phyloP scores from a whole-genome alignment of 1,140 invertebrate genomes.

The Zophobas atratus region DNA sequence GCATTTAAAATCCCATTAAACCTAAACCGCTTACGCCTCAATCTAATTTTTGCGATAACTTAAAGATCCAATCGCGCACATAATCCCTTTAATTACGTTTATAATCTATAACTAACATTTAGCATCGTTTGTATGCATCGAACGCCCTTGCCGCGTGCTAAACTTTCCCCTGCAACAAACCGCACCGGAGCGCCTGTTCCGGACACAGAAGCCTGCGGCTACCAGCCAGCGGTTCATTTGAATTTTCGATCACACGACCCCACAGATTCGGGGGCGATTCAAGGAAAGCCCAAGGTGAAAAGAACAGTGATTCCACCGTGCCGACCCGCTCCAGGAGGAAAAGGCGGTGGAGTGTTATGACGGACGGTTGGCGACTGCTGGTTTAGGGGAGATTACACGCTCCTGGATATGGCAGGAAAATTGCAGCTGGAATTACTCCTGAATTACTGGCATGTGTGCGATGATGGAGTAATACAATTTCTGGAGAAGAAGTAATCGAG shows the following conservation, averaged over 20 bases:
- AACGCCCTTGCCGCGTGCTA: not conserved
- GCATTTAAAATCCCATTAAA: constrained; percentile 1
- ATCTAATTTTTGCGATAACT: constrained; percentile 30
- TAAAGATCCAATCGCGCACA: constrained; percentile 35
- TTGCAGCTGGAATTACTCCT: constrained; percentile 40
- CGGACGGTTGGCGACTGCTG: not conserved
- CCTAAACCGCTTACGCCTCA: not conserved
- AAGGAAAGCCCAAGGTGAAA: constrained; percentile 45
- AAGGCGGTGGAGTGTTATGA: constrained; percentile 1
- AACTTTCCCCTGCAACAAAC: constrained; percentile 14
- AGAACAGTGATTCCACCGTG: constrained; percentile 13
- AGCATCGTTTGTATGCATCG: constrained; percentile 45
- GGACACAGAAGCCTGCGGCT: constrained; percentile 3
- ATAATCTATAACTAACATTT: constrained; percentile 44
- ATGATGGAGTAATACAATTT: not conserved
- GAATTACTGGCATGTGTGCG: constrained; percentile 24
- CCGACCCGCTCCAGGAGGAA: constrained; percentile 12
- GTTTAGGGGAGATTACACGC: not conserved
- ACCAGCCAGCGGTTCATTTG: constrained; percentile 34
- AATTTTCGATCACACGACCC: constrained; percentile 52
- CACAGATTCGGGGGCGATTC: constrained; percentile 24
- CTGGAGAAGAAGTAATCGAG: too few relatives aligned
- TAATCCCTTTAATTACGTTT: constrained; percentile 51
- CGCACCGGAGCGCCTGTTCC: constrained; percentile 29
- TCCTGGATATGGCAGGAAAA: constrained; percentile 45